These are phyloP conservation scores for Stomorhina lunata DNA, from an alignment of 2,888 invertebrate genomes.

Conservation along the genomic window DNA sequence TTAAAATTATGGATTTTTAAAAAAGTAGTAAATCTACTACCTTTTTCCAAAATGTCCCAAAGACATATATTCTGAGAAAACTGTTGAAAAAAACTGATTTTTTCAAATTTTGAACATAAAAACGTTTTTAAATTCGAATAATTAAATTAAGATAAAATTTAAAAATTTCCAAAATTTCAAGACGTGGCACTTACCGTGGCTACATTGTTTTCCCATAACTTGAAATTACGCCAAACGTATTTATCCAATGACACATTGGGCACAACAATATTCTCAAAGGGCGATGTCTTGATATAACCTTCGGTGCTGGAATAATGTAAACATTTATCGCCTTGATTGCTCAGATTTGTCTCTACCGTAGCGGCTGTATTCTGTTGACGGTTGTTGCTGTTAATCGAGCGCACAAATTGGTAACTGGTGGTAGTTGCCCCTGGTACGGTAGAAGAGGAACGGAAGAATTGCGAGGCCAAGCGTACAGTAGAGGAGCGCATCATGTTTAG, in stretches of 20 bases:
- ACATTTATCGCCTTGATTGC: slow-evolving; percentile 72
- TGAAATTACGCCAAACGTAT: slow-evolving; percentile 83
- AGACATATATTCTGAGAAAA: too few species aligned
- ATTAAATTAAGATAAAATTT: too few species aligned
- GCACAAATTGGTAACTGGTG: neutral
- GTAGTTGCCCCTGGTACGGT: neutral
- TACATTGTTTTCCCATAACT: slow-evolving; percentile 84
- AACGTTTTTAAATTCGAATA: too few species aligned
- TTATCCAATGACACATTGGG: slow-evolving; percentile 83
- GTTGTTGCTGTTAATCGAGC: slow-evolving; percentile 70
- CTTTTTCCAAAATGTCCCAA: too few species aligned
- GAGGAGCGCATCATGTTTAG: slow-evolving; percentile 71
- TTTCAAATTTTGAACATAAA: too few species aligned
- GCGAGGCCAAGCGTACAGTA: slow-evolving; percentile 67
- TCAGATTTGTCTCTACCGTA: slow-evolving; percentile 69
- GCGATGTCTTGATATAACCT: slow-evolving; percentile 80
- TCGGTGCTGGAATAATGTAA: slow-evolving; percentile 73
- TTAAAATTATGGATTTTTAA: too few species aligned
- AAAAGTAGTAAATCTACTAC: too few species aligned
- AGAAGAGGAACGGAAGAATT: slow-evolving; percentile 62
- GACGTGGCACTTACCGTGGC: slow-evolving; percentile 84
- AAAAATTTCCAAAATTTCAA: too few species aligned
- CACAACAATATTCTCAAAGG: slow-evolving; percentile 80
- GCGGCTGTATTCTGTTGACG: slow-evolving; percentile 72
- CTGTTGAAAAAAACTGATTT: too few species aligned